phyloP scores from a whole-genome alignment of 2,797 vertebrate genomes.

The Cossypha niveicapilla region DNA sequence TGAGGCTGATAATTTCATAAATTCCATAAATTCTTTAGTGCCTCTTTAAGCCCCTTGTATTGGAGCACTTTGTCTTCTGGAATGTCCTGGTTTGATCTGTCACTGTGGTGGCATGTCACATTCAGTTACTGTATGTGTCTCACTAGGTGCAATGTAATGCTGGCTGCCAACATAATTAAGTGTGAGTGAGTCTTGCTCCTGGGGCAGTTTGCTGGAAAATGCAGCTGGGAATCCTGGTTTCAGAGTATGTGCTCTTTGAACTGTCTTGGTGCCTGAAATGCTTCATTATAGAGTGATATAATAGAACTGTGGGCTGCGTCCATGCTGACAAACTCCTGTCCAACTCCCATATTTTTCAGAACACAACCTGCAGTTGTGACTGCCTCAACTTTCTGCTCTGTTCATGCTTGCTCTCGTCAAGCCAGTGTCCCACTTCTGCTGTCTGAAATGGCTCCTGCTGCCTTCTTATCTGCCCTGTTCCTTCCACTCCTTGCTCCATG shows the following conservation, averaged over 20 bases:
- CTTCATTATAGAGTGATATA: not conserved
- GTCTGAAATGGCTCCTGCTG: not conserved
- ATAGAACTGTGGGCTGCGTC: not conserved
- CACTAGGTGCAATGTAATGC: not conserved
- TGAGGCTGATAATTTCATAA: not conserved
- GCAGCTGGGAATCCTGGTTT: not conserved
- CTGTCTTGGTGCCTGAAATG: not conserved
- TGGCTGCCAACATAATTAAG: slow-evolving; percentile 39
- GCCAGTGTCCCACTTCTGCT: not conserved
- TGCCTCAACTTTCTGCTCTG: not conserved
- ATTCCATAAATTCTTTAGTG: slow-evolving; percentile 39
- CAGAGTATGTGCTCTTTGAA: slow-evolving; percentile 10
- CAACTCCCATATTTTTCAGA: not conserved
- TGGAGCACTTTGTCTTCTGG: slow-evolving; percentile 20
- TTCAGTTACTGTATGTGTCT: slow-evolving; percentile 31
- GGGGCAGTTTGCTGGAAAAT: slow-evolving; percentile 2
- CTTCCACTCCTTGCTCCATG: not conserved
- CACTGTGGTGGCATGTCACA: slow-evolving; percentile 7
- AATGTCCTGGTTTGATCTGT: slow-evolving; percentile 16
- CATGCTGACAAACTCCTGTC: not conserved
- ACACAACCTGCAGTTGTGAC: not conserved
- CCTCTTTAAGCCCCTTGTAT: not conserved
- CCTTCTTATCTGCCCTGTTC: not conserved
- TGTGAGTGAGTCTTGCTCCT: not conserved
- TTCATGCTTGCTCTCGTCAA: not conserved